phyloP scores from a whole-genome alignment of 2,888 invertebrate species.

The Clivina fossor region DNA sequence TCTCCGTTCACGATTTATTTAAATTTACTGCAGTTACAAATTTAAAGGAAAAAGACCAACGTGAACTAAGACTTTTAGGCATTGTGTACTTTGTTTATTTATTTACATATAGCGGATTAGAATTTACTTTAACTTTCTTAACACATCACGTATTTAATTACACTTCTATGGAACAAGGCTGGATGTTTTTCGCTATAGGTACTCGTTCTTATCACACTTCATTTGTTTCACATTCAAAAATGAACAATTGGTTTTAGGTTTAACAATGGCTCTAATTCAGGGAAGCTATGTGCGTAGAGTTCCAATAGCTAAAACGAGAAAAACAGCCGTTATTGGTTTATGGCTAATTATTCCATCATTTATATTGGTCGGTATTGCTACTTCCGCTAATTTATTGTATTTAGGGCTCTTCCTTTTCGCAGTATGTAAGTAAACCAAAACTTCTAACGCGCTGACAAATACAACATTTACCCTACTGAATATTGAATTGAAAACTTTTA shows the following conservation, averaged over 20 bases:
- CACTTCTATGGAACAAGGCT: conserved; percentile 94
- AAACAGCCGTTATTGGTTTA: conserved; percentile 73
- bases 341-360: conserved; percentile 86
- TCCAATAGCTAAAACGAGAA: conserved; percentile 69
- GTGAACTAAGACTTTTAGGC: conserved; percentile 68
- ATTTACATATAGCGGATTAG: conserved; percentile 93
- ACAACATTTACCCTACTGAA: conserved; percentile 2
- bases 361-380: conserved; percentile 77
- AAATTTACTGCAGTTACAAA: conserved; percentile 70
- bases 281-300: conserved; percentile 85
- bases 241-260: conserved; percentile 52
- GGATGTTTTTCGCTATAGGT: conserved; percentile 95
- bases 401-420: conserved; percentile 85
- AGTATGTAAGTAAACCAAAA: conserved; percentile 70
- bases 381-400: conserved; percentile 66
- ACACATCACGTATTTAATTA: conserved; percentile 91
- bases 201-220: no score
- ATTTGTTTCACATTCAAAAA: conserved; percentile 5
- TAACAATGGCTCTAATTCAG: conserved; percentile 89
- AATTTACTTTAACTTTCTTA: conserved; percentile 95
- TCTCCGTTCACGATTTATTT: conserved; percentile 54
- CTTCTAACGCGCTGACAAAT: no score
- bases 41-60: conserved; percentile 62
- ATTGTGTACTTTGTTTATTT: conserved; percentile 86
- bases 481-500: conserved; percentile 47